A percentile compares a stretch with the other conserved stretches of the same genome.
Conservation (phyloP, 2,888 invertebrate species). For the Ophraella communa region DNA sequence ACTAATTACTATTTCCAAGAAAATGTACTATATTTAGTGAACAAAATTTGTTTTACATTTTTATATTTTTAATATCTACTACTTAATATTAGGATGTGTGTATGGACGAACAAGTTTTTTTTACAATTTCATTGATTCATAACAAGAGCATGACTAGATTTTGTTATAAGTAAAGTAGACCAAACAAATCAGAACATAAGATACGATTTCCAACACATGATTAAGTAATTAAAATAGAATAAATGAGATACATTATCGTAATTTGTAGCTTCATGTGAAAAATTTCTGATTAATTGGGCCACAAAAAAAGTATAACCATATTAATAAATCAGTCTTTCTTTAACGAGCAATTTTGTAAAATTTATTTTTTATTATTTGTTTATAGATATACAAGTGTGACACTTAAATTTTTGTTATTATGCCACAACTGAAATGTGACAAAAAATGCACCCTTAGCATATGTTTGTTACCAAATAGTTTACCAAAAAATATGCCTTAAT, state of each 20-base stretch:
- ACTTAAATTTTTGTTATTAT: too few species aligned
- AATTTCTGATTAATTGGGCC: slow-evolving; percentile 11
- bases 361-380: too few species aligned
- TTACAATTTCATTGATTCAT: slow-evolving; percentile 19
- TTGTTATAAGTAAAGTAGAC: slow-evolving; percentile 8
- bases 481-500: too few species aligned
- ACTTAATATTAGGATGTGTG: slow-evolving; percentile 16
- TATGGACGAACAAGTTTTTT: slow-evolving; percentile 31
- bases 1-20: not conserved
- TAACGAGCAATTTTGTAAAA: slow-evolving; percentile 11
- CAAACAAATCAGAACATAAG: slow-evolving; percentile 4
- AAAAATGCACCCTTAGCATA: too few species aligned
- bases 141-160: slow-evolving; percentile 31
- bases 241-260: too few species aligned
- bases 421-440: too few species aligned
- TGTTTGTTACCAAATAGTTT: too few species aligned
- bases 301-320: not conserved
- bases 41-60: not conserved
- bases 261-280: too few species aligned
- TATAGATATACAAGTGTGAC: too few species aligned
- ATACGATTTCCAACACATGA: slow-evolving; percentile 6
- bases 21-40: not conserved
- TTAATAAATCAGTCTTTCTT: slow-evolving; percentile 21
- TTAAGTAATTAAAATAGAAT: too few species aligned
- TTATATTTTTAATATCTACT: slow-evolving; percentile 9